A percentile compares a stretch with the other conserved stretches of the same genome.
phyloP scores from a whole-genome alignment of 2,888 invertebrate genomes.

The Agrochola litura region DNA sequence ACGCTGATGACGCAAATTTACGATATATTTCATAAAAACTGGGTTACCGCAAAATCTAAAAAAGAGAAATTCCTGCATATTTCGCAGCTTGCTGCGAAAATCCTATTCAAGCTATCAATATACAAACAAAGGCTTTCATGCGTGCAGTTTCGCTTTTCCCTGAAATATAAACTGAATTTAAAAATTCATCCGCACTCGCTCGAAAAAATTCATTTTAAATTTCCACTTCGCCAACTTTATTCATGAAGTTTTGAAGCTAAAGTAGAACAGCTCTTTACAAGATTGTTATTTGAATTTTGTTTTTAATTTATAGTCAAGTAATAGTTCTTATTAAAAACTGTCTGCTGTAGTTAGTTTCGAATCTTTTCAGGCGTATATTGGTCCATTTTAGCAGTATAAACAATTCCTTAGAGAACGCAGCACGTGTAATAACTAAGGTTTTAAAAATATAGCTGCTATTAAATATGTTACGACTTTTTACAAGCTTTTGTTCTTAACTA shows the following conservation, averaged over 20 bases:
- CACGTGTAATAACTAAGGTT: slow-evolving; percentile 11
- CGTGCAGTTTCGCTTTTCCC: slow-evolving; percentile 34
- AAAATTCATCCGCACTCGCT: slow-evolving; percentile 39
- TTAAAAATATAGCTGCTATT: slow-evolving; percentile 43
- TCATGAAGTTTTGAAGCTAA: slow-evolving; percentile 56
- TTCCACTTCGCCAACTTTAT: slow-evolving; percentile 53
- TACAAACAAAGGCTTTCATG: slow-evolving; percentile 47
- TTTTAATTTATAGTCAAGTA: slow-evolving; percentile 42
- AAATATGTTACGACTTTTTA: slow-evolving; percentile 47
- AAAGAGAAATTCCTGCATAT: slow-evolving; percentile 20
- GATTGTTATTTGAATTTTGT: slow-evolving; percentile 45
- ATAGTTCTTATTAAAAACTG: slow-evolving; percentile 23
- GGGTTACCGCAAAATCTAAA: slow-evolving; percentile 15
- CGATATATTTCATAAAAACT: slow-evolving; percentile 30
- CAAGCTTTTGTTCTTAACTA: slow-evolving; percentile 39
- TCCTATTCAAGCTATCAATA: slow-evolving; percentile 38
- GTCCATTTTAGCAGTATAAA: slow-evolving; percentile 1
- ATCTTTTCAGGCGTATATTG: slow-evolving; percentile 8
- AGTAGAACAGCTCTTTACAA: slow-evolving; percentile 50
- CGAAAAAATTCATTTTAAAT: slow-evolving; percentile 55
- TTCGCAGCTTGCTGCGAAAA: slow-evolving; percentile 15
- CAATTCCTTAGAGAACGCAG: slow-evolving; percentile 12
- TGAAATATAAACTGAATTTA: slow-evolving; percentile 52
- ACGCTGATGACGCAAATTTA: slow-evolving; percentile 60
- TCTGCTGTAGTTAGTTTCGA: not conserved